Conservation (phyloP, 1,140 invertebrate genomes). For the Zaprionus ornatus region DNA sequence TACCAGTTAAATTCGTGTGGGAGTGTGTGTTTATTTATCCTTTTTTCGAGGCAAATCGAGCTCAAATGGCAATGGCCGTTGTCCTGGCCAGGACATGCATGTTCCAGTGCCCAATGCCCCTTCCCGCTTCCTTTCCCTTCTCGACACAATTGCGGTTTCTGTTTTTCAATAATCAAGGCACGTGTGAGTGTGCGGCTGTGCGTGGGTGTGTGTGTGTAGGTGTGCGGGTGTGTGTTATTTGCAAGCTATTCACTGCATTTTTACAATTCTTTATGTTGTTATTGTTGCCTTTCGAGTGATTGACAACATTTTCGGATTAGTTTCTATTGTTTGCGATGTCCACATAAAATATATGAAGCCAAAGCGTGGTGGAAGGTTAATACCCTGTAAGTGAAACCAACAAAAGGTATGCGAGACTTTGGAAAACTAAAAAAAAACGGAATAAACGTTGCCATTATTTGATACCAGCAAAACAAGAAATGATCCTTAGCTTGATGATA, state of each 20-base stretch:
- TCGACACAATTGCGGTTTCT: constrained; percentile 37
- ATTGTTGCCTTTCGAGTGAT: constrained; percentile 13
- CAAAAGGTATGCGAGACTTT: neutral
- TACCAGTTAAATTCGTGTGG: neutral
- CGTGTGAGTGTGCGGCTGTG: constrained; percentile 24
- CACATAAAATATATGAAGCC: constrained; percentile 5
- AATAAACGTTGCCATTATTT: too few relatives aligned
- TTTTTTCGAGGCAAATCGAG: constrained; percentile 67
- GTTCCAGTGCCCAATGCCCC: constrained; percentile 1
- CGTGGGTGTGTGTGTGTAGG: constrained; percentile 8
- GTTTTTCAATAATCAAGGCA: constrained; percentile 61
- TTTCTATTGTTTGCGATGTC: constrained; percentile 1
- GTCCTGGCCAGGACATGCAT: constrained; percentile 23
- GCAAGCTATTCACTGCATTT: constrained; percentile 18
- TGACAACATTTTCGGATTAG: constrained; percentile 23
- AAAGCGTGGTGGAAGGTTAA: neutral
- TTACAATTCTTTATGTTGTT: constrained; percentile 16
- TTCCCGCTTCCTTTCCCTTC: neutral
- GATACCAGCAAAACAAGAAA: too few relatives aligned
- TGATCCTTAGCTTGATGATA: too few relatives aligned
- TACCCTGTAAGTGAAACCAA: neutral
- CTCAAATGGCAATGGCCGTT: constrained; percentile 51
- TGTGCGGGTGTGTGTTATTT: constrained; percentile 15
- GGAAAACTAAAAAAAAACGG: too few relatives aligned
- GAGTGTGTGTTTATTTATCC: constrained; percentile 47